Evolutionary conservation across 2,113 vertebrate species (phyloP).

Genomic region (Notiomystis cincta): DNA sequence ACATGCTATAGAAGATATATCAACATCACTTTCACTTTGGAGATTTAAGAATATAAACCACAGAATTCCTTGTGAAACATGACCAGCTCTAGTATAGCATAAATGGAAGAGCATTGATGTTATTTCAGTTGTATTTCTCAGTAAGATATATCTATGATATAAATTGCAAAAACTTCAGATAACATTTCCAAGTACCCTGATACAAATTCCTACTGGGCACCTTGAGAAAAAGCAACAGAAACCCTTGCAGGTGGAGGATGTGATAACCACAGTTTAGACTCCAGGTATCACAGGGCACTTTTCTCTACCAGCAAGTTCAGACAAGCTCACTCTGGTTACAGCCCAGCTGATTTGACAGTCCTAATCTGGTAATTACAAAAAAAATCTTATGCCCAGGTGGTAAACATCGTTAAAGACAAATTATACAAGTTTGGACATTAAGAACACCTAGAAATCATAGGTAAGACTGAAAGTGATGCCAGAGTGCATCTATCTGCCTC

Average conservation of each 20-base stretch:
- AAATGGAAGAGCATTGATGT: neutral
- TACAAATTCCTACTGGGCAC: neutral
- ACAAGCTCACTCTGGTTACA: neutral
- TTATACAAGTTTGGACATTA: neutral
- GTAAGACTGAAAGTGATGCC: neutral
- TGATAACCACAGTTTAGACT: neutral
- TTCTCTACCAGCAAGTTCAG: neutral
- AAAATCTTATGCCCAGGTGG: neutral
- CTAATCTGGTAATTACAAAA: neutral
- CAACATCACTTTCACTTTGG: neutral
- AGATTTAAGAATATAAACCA: neutral
- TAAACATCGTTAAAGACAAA: neutral
- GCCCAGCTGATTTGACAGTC: neutral
- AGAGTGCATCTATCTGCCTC: neutral
- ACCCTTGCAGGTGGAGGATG: neutral
- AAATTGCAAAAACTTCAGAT: neutral
- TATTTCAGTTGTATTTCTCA: neutral
- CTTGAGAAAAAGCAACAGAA: neutral
- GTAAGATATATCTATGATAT: neutral
- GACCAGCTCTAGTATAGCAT: fast-evolving
- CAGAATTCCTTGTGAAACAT: neutral
- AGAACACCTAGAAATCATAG: neutral
- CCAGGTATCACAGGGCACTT: neutral
- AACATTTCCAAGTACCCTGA: neutral
- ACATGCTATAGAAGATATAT: neutral